A percentile compares a stretch with the other conserved stretches of the same genome.
phyloP scores from a whole-genome alignment of 2,888 invertebrate genomes.

The Cantharis rustica region DNA sequence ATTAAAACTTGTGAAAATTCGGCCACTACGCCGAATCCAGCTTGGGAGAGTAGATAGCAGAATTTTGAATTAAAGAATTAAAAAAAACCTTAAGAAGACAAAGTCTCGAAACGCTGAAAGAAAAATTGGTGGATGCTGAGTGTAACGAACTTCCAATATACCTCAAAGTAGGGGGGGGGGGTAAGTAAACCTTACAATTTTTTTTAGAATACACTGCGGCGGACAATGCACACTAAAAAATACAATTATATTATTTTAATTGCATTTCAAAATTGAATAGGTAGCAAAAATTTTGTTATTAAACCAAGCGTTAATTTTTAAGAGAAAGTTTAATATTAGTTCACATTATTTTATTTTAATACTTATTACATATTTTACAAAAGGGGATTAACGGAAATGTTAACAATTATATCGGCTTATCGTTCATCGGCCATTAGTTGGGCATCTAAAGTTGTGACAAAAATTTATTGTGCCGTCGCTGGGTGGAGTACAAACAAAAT shows the following conservation, averaged over 20 bases:
- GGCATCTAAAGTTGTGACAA: neutral
- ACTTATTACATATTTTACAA: neutral
- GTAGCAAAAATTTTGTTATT: neutral
- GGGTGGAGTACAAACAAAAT: neutral
- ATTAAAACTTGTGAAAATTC: too few species aligned
- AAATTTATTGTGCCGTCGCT: neutral
- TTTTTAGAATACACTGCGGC: too few species aligned
- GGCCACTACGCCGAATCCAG: too few species aligned
- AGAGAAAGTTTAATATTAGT: neutral
- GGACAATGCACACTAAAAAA: neutral
- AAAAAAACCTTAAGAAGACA: too few species aligned
- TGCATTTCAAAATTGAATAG: neutral
- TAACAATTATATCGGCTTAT: neutral
- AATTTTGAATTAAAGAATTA: too few species aligned
- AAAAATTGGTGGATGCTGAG: too few species aligned
- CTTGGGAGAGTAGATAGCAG: too few species aligned
- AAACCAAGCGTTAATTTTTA: neutral
- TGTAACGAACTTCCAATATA: too few species aligned
- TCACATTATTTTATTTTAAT: neutral
- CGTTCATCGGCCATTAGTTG: neutral
- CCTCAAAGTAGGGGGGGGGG: too few species aligned
- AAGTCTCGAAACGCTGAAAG: too few species aligned
- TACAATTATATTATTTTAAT: neutral
- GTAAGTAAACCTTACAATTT: too few species aligned
- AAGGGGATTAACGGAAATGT: neutral